A percentile compares a stretch with the other conserved stretches of the same genome.
Evolutionary conservation across 2,113 vertebrate genomes (phyloP).

Genomic region (Tenrec ecaudatus): DNA sequence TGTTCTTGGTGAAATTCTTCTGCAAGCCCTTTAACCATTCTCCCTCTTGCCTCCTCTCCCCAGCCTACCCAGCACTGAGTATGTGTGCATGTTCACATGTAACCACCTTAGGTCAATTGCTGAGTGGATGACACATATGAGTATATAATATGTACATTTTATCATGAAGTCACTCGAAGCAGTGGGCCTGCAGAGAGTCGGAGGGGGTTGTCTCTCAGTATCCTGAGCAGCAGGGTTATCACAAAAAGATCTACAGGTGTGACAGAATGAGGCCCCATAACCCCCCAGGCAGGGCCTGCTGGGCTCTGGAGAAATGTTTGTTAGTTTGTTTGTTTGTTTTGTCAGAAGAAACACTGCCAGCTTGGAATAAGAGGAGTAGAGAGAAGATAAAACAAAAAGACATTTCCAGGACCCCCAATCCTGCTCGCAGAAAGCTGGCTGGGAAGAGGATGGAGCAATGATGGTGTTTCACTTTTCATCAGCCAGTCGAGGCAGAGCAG

Average conservation of each 20-base stretch:
- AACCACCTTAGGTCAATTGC: neutral
- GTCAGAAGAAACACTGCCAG: neutral
- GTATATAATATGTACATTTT: no score
- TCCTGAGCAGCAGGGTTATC: neutral
- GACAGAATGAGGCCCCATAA: neutral
- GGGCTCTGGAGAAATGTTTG: neutral
- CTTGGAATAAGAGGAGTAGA: neutral
- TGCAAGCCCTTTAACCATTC: neutral
- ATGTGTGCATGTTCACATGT: neutral
- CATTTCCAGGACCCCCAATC: neutral
- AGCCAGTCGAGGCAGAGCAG: neutral
- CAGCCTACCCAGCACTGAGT: neutral
- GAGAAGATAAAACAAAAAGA: neutral
- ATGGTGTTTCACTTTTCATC: neutral
- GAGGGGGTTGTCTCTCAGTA: neutral
- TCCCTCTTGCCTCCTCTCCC: neutral
- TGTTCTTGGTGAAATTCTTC: neutral
- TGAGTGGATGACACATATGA: neutral
- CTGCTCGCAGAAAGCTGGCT: neutral
- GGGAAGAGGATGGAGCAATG: neutral
- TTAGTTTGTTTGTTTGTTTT: no score
- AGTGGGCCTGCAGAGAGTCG: neutral
- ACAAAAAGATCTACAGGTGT: constrained; percentile 13
- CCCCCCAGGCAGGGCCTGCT: neutral
- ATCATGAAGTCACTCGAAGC: neutral